These are phyloP conservation scores for Drosophila setosimentum DNA, from an alignment of 2,888 invertebrate species.

Conservation along the genomic window DNA sequence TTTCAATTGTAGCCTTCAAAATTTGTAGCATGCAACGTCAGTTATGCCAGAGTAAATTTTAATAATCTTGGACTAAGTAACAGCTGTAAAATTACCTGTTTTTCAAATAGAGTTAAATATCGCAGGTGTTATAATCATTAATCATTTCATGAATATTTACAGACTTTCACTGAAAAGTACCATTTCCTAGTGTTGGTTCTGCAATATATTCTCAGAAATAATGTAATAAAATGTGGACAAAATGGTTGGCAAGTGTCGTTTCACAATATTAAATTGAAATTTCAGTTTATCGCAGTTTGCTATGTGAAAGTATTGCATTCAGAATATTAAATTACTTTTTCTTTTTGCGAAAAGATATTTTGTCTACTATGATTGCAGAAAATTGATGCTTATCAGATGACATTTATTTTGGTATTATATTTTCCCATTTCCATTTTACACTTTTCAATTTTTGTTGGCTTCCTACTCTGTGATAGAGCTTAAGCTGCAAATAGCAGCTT, in stretches of 20 bases:
- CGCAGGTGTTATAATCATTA: neutral
- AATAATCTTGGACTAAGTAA: neutral
- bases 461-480: conserved; percentile 16
- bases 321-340: neutral
- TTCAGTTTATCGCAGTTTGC: conserved; percentile 1
- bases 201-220: neutral
- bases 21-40: neutral
- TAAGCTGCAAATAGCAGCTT: conserved; percentile 62
- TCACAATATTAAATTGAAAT: conserved; percentile 24
- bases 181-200: neutral
- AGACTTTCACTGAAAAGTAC: neutral
- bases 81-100: neutral
- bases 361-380: neutral
- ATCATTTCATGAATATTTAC: neutral
- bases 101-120: neutral
- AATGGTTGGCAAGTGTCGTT: neutral
- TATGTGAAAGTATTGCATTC: neutral
- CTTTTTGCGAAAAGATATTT: conserved; percentile 4
- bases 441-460: neutral
- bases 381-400: conserved; percentile 24
- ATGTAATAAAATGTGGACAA: neutral
- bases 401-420: conserved; percentile 16
- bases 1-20: neutral
- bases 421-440: conserved; percentile 2
- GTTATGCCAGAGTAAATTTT: too few species aligned